Base-by-base conservation (phyloP, 2,888 invertebrate species). In the Himalopsyche japonica region DNA sequence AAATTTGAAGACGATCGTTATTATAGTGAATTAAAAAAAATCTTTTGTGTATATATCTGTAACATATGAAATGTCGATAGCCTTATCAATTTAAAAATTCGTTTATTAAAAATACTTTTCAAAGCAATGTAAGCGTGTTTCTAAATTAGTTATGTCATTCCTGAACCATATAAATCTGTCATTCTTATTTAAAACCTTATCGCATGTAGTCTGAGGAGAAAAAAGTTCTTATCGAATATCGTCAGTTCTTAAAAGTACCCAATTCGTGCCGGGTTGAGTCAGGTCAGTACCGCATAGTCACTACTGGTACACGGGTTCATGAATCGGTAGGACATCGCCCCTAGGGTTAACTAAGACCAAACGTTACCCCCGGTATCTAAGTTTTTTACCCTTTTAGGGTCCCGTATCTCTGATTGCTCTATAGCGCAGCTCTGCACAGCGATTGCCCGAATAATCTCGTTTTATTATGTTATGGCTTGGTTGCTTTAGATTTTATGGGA, bases 251-350 rank as follows among this genome's bases (percentile, higher is more conserved):
- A 10, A 20, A 37, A 43, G 77, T 34, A 79, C 79, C 82, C 82
- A 86, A 86, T 82, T 78, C 83, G 81, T 84, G 84, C 78, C 86
- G 86, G 84, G 84, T 86, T 86, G 84, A 30, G 84, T 79, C 79
- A 81, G 86, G 86, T 86, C 84, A 86, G 86, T 84, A 48, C 82
- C 79, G 82, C 30, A 77, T 79, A 79, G 79, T 76, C 79, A 78
- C 32, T n/a, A 43, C 34, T 20, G 32, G 34, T 43, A 34, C 77
- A 43, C 82, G 79, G 82, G 84, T 84, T 84, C 84, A 84, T 70
- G 82, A 80, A 64, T 83, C 81, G 82, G 80, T 43, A 86, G 84
- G 84, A 82, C 82, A 80, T 64, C 86, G 84, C 80, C 80, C 86
- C 57, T 81, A 70, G 77, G 85, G 85, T 85, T 86, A 84, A 86